Conservation (phyloP, 2,797 vertebrate genomes). For the Parauchenoglanis ngamensis region DNA sequence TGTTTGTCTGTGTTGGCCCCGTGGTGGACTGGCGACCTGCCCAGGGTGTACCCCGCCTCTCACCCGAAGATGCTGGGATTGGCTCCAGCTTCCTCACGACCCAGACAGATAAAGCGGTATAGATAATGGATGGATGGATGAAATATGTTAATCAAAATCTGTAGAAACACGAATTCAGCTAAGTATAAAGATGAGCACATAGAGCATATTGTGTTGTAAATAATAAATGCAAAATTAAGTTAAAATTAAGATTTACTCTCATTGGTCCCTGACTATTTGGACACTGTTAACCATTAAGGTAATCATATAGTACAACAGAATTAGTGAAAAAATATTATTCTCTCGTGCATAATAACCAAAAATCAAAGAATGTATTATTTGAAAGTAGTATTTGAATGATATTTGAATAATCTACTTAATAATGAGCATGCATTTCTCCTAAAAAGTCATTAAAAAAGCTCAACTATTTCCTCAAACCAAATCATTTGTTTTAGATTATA, state of each 20-base stretch:
- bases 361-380: background rate
- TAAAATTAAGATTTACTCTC: background rate
- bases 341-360: background rate
- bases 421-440: background rate
- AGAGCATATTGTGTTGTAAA: background rate
- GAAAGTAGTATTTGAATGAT: background rate
- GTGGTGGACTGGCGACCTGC: too few species aligned
- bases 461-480: background rate
- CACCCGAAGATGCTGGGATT: too few species aligned
- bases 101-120: too few species aligned
- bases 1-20: too few species aligned
- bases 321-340: background rate
- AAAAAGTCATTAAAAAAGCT: background rate
- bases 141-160: background rate
- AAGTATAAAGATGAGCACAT: background rate
- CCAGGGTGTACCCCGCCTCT: too few species aligned
- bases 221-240: background rate
- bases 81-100: too few species aligned
- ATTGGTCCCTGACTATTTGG: background rate
- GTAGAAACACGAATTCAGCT: background rate
- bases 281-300: background rate
- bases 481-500: background rate
- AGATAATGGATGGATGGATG: too few species aligned
- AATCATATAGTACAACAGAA: background rate
- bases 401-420: background rate